phyloP scores from a whole-genome alignment of 2,797 vertebrate genomes.

The Pterois miles region DNA sequence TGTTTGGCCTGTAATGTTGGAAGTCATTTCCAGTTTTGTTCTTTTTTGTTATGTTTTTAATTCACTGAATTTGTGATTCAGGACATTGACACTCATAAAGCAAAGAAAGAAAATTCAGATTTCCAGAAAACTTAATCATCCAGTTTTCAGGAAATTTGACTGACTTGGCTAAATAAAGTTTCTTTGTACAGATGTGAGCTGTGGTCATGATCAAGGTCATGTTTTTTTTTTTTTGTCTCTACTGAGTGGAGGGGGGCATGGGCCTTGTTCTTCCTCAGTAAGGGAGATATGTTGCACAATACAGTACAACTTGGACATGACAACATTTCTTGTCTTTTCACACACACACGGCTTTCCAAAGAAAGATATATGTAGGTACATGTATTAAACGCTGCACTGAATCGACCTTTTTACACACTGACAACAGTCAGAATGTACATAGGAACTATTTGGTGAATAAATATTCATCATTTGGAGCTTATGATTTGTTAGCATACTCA shows the following conservation, averaged over 20 bases:
- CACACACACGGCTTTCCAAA: background rate
- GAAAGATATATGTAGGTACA: too few species aligned
- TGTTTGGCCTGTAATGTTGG: background rate
- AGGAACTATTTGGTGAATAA: background rate
- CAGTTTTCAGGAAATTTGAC: background rate
- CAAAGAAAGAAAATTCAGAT: background rate
- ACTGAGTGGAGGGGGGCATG: too few species aligned
- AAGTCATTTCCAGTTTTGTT: background rate
- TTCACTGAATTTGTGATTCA: background rate
- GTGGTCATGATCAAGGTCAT: background rate
- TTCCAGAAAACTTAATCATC: background rate
- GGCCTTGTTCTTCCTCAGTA: too few species aligned
- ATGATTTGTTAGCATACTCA: background rate
- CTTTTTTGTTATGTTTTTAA: background rate
- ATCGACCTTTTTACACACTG: background rate
- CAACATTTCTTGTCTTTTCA: background rate
- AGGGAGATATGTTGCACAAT: background rate
- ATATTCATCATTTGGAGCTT: background rate
- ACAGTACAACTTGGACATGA: background rate
- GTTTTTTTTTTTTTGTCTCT: background rate
- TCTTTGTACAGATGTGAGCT: background rate
- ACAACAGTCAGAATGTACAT: background rate
- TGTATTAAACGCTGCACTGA: too few species aligned
- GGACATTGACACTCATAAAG: background rate
- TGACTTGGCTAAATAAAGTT: too few species aligned